Base-by-base conservation (phyloP, 2,113 vertebrate species). In the Nothocercus nigrocapillus region DNA sequence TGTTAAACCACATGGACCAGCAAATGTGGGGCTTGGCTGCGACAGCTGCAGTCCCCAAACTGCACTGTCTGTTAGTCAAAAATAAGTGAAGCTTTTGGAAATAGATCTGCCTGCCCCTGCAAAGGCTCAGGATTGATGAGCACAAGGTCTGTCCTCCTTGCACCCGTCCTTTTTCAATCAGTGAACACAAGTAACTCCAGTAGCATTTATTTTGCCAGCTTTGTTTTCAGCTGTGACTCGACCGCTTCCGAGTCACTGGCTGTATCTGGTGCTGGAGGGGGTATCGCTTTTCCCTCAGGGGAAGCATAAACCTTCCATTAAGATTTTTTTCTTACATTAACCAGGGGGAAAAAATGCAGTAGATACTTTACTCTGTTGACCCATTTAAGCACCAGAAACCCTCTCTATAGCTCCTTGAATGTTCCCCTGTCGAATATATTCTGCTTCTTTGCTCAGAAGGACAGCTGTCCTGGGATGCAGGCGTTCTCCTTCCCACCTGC, bases 11-110 rank as follows among this genome's bases (percentile, higher is more conserved):
- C 75, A 81, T 88, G 77, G 69, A 67, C 94, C 83, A 72, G 93
- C 77, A 91, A 89, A 78, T 73, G 72, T 54, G 94, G 88, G 96
- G 20, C 95, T 89, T 42, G 20, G 63, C 78, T 38, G 32, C 69
- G 64, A 10, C 73, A 21, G 45, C 88, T 95, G 78, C 94, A 13
- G 63, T 51, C 91, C 68, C 82, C 77, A 42, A 53, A 54, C 2
- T 27, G 84, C 61, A 58, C 25, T 32, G 69, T 25, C 15, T 74
- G 24, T 32, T 47, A 36, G 25, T 47, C 63, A 91, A 42, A 91
- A 54, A 47, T 32, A 45, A 4, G 0, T 8, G 2, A 5, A 15
- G 16, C 49, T 81, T 45, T 30, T 32, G 22, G 42, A 47, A 27
- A 32, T 40, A 3, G 3, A 19, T 11, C 49, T 24, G 0, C n/a